A percentile compares a stretch with the other conserved stretches of the same genome.
Conservation (phyloP, 2,888 invertebrate genomes). For the Luperina nickerlii region DNA sequence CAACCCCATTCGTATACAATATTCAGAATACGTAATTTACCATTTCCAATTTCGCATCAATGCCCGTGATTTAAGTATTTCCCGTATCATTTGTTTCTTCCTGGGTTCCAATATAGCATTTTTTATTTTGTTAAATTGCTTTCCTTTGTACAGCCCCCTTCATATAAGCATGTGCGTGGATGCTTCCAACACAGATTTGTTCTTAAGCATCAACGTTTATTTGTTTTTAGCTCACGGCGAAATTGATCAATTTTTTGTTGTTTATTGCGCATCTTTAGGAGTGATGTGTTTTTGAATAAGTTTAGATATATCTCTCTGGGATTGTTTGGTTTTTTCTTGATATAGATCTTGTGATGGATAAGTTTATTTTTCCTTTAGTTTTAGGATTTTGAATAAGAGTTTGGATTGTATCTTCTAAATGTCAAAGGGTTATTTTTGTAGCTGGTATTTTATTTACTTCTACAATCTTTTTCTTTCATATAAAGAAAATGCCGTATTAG, state of each 20-base stretch:
- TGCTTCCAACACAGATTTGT: slow-evolving; percentile 85
- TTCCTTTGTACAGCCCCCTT: slow-evolving; percentile 85
- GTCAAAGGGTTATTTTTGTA: not conserved
- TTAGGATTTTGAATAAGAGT: slow-evolving; percentile 14
- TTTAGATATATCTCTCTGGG: slow-evolving; percentile 15
- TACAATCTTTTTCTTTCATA: not conserved
- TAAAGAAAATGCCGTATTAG: not conserved
- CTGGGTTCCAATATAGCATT: slow-evolving; percentile 83
- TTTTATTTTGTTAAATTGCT: slow-evolving; percentile 90
- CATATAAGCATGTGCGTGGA: slow-evolving; percentile 83
- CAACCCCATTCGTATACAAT: slow-evolving; percentile 51
- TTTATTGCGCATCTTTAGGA: slow-evolving; percentile 49
- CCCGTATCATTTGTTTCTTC: slow-evolving; percentile 88
- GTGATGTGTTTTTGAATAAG: slow-evolving; percentile 53
- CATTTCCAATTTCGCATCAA: slow-evolving; percentile 85
- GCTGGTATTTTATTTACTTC: not conserved
- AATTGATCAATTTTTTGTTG: slow-evolving; percentile 80
- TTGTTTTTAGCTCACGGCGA: slow-evolving; percentile 85
- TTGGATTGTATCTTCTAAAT: not conserved
- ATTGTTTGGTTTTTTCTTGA: slow-evolving; percentile 34
- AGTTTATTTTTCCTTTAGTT: slow-evolving; percentile 27
- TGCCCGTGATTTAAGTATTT: slow-evolving; percentile 88
- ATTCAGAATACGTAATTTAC: slow-evolving; percentile 71
- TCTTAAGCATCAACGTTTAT: slow-evolving; percentile 88
- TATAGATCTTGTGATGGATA: slow-evolving; percentile 35